Conservation (phyloP, 2,113 vertebrate genomes). For the Isurus oxyrinchus region DNA sequence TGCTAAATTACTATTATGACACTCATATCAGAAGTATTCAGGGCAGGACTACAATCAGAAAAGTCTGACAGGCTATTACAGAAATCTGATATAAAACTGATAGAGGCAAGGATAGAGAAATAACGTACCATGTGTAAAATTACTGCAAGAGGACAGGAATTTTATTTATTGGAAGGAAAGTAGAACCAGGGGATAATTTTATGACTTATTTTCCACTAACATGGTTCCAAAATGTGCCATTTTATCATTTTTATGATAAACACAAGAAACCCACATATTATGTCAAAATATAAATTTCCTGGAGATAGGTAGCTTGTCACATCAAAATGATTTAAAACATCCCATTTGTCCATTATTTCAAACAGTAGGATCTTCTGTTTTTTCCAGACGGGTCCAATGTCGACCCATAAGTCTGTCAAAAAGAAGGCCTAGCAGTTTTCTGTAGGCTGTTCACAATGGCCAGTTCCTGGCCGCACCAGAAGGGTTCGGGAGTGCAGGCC, state of each 20-base stretch:
- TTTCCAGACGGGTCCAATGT: not conserved
- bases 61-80: slow-evolving; percentile 32
- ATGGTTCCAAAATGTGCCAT: not conserved
- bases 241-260: slow-evolving; percentile 8
- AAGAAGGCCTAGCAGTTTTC: too few relatives aligned
- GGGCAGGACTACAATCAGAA: not conserved
- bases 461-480: too few relatives aligned
- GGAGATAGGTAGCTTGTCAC: not conserved
- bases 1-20: slow-evolving; percentile 32
- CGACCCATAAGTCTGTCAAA: too few relatives aligned
- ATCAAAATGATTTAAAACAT: not conserved
- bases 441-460: too few relatives aligned
- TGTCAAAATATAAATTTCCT: not conserved
- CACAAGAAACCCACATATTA: not conserved
- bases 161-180: slow-evolving; percentile 12
- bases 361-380: not conserved
- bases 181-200: not conserved
- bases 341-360: not conserved
- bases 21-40: slow-evolving; percentile 15
- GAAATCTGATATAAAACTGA: slow-evolving; percentile 27
- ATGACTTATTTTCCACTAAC: not conserved
- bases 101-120: not conserved
- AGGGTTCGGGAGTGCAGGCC: too few relatives aligned
- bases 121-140: not conserved
- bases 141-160: not conserved